Evolutionary conservation across 2,113 vertebrate genomes (phyloP).

Genomic region (Turdus rufiventris): DNA sequence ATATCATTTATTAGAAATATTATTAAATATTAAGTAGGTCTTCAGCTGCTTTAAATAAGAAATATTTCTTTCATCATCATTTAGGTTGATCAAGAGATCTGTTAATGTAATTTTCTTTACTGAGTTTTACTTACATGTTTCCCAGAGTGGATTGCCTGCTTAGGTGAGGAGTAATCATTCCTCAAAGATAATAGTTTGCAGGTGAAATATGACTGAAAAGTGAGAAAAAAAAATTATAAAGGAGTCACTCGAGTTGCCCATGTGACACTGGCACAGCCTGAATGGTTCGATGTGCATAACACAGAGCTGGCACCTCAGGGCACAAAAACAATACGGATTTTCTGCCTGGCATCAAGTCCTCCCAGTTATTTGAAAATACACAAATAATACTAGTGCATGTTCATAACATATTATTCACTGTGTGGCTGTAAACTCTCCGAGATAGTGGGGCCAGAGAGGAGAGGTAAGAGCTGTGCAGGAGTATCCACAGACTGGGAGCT

Average conservation of each 20-base stretch:
- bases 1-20: background rate
- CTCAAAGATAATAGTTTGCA: background rate
- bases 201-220: background rate
- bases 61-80: background rate
- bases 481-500: background rate
- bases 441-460: rapidly evolving
- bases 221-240: background rate
- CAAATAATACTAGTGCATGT: background rate
- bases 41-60: background rate
- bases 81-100: background rate
- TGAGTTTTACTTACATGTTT: background rate
- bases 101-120: background rate
- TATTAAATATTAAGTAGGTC: background rate
- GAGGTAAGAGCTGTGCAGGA: background rate
- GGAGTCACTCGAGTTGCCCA: background rate
- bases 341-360: background rate
- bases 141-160: background rate
- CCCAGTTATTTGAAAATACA: background rate
- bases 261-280: background rate
- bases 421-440: background rate
- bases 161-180: background rate
- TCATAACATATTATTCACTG: background rate
- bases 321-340: background rate
- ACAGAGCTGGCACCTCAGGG: background rate
- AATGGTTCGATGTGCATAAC: background rate